These are phyloP conservation scores for Sebastes minor DNA, from an alignment of 2,797 vertebrate species.

Conservation along the genomic window DNA sequence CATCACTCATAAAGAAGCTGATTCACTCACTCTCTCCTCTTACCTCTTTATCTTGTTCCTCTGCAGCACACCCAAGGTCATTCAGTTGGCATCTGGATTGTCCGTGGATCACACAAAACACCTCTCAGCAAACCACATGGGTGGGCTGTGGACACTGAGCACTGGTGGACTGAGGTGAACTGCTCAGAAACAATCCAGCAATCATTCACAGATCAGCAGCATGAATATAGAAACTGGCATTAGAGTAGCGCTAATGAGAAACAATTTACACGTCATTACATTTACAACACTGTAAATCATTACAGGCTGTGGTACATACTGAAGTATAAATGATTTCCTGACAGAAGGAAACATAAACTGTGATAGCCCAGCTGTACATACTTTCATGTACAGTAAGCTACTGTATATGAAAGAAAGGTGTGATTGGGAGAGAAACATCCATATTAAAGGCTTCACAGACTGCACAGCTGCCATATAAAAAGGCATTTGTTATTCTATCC, in stretches of 20 bases:
- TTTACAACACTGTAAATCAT: neutral
- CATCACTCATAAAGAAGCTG: neutral
- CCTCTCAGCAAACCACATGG: neutral
- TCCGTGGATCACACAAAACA: neutral
- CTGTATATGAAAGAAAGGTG: neutral
- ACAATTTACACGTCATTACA: neutral
- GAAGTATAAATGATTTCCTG: neutral
- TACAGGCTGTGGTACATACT: neutral
- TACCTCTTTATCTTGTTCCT: neutral
- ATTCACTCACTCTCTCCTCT: neutral
- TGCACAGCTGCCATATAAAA: constrained; percentile 3
- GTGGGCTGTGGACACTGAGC: neutral
- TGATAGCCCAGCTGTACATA: neutral
- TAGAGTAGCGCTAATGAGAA: neutral
- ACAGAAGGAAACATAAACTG: neutral
- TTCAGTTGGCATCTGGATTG: neutral
- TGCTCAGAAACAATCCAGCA: neutral
- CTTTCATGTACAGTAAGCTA: neutral
- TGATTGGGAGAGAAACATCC: neutral
- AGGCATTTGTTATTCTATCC: constrained; percentile 14
- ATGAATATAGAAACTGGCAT: neutral
- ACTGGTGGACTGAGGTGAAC: neutral
- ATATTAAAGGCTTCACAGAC: neutral
- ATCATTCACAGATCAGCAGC: neutral
- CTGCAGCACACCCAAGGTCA: constrained; percentile 8